These are phyloP conservation scores for Neosalanx taihuensis DNA, from an alignment of 2,797 vertebrate genomes.

Conservation along the genomic window DNA sequence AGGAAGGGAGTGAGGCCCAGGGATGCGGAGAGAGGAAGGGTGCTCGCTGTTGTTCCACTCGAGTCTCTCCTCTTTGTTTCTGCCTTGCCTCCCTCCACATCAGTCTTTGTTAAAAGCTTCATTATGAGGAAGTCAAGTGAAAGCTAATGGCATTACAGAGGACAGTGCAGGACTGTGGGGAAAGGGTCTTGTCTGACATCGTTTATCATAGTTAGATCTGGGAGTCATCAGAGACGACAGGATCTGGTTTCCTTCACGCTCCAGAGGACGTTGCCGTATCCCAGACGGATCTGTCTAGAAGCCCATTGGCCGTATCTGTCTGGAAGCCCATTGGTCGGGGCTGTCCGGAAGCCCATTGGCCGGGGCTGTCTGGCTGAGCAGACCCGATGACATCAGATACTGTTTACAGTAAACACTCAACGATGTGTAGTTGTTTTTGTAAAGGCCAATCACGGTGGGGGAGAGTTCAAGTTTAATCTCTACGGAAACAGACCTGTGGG, in stretches of 20 bases:
- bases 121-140: slow-evolving; percentile 1
- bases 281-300: too few species aligned
- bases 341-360: too few species aligned
- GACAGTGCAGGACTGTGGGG: not conserved
- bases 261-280: too few species aligned
- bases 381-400: too few species aligned
- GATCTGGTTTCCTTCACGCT: not conserved
- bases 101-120: not conserved
- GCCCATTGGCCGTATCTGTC: too few species aligned
- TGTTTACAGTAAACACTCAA: too few species aligned
- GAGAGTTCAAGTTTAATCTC: not conserved
- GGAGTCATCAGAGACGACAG: not conserved
- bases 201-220: not conserved
- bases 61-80: not conserved
- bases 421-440: too few species aligned
- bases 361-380: too few species aligned
- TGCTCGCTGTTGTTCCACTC: not conserved
- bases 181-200: not conserved
- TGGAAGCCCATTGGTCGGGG: too few species aligned
- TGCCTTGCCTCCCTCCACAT: not conserved
- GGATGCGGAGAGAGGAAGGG: not conserved
- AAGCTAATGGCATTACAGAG: not conserved
- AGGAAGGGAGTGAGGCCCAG: too few species aligned
- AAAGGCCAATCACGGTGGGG: not conserved
- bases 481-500: not conserved